Conservation (phyloP, 2,113 vertebrate genomes). For the Pollachius pollachius region DNA sequence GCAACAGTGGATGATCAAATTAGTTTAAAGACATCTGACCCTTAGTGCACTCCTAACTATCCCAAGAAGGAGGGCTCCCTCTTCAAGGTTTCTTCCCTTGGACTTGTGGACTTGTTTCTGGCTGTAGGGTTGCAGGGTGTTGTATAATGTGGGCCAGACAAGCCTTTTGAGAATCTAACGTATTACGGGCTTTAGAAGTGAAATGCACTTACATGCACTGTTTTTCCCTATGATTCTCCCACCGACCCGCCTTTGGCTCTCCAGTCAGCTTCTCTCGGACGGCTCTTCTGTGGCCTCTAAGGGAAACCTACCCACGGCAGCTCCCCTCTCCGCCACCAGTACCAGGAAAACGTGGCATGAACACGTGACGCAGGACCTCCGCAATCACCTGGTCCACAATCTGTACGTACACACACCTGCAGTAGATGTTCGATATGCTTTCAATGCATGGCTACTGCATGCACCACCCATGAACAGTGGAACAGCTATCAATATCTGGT, state of each 20-base stretch:
- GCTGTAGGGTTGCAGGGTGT: too few relatives aligned
- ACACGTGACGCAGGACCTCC: conserved; percentile 98
- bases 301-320: conserved; percentile 87
- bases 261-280: conserved; percentile 88
- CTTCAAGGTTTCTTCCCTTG: too few relatives aligned
- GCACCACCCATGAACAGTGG: background rate
- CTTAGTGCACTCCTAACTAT: too few relatives aligned
- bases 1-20: too few relatives aligned
- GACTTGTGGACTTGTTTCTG: too few relatives aligned
- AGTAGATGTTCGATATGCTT: background rate
- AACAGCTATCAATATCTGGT: too few relatives aligned
- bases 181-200: too few relatives aligned
- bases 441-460: background rate
- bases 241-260: background rate
- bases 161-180: too few relatives aligned
- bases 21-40: too few relatives aligned
- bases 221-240: background rate
- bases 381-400: conserved; percentile 98
- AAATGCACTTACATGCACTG: background rate
- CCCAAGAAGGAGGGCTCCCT: too few relatives aligned
- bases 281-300: conserved; percentile 81
- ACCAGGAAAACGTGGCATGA: conserved; percentile 97
- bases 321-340: conserved; percentile 87
- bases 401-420: conserved; percentile 77
- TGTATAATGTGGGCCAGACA: too few relatives aligned